Percentiles rank a stretch among this genome's conserved stretches.
phyloP scores from a whole-genome alignment of 2,888 invertebrate species.

The Stenotaenia linearis region DNA sequence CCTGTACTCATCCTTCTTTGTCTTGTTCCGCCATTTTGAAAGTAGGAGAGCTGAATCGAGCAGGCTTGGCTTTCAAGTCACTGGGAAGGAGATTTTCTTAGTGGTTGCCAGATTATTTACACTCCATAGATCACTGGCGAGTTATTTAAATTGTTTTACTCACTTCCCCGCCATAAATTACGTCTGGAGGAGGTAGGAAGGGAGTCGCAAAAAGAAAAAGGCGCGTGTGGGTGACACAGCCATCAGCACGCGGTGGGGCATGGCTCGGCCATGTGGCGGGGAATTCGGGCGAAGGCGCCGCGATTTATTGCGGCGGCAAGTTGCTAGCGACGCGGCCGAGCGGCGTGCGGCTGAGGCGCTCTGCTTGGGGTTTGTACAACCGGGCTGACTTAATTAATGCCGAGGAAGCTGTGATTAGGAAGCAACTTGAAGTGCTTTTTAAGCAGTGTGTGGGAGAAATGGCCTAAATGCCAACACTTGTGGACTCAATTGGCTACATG shows the following conservation, averaged over 20 bases:
- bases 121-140: constrained; percentile 32
- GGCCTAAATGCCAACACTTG: neutral
- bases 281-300: constrained; percentile 23
- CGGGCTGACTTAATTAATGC: constrained; percentile 5
- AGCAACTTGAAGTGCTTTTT: constrained; percentile 8
- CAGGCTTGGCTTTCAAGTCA: neutral
- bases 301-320: constrained; percentile 19
- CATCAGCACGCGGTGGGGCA: constrained; percentile 5
- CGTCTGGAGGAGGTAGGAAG: constrained; percentile 27
- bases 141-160: constrained; percentile 31
- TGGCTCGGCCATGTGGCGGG: constrained; percentile 15
- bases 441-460: constrained; percentile 17
- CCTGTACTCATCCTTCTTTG: neutral
- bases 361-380: neutral
- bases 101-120: constrained; percentile 31
- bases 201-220: constrained; percentile 12
- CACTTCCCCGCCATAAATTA: constrained; percentile 33
- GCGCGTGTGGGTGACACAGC: constrained; percentile 21
- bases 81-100: neutral
- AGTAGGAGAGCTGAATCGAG: neutral
- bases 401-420: constrained; percentile 12
- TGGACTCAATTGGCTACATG: constrained; percentile 6
- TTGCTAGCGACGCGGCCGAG: neutral
- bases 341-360: neutral
- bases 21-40: neutral